Conservation (phyloP, 2,113 vertebrate species). For the Dolichotis patagonum region DNA sequence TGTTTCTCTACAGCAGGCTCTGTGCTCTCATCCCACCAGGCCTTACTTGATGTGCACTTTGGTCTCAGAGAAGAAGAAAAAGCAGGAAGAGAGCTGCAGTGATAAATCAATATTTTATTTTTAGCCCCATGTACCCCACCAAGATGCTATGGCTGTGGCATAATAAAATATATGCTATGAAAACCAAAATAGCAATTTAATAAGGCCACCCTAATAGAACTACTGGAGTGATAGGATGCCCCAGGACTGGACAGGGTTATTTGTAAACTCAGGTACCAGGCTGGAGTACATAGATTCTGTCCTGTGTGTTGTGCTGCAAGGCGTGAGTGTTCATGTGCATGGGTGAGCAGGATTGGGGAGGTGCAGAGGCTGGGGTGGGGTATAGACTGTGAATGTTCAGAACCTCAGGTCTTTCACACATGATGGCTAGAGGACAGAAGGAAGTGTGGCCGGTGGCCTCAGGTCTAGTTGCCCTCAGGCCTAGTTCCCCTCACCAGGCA, state of each 20-base stretch:
- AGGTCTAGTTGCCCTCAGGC: background rate
- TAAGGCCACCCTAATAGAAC: background rate
- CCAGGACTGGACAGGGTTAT: background rate
- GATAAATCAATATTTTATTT: constrained; percentile 44
- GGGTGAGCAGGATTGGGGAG: background rate
- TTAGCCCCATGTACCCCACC: background rate
- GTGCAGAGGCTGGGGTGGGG: accelerated
- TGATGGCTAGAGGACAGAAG: background rate
- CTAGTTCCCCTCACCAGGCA: background rate
- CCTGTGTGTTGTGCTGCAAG: background rate
- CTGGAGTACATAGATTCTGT: background rate
- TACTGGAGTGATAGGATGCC: background rate
- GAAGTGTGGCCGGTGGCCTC: background rate
- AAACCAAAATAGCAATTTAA: background rate
- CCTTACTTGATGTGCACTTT: background rate
- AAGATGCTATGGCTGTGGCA: background rate
- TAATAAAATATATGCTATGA: background rate
- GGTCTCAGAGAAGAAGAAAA: background rate
- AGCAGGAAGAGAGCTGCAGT: background rate
- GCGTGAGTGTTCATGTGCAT: accelerated
- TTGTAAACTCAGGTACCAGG: background rate
- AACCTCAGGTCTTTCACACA: background rate
- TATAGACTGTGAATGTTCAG: background rate
- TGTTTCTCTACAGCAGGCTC: background rate
- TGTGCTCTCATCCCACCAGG: background rate